A percentile compares a stretch with the other conserved stretches of the same genome.
Conservation (phyloP, 1,140 invertebrate genomes). For the Eriosoma lanigerum region DNA sequence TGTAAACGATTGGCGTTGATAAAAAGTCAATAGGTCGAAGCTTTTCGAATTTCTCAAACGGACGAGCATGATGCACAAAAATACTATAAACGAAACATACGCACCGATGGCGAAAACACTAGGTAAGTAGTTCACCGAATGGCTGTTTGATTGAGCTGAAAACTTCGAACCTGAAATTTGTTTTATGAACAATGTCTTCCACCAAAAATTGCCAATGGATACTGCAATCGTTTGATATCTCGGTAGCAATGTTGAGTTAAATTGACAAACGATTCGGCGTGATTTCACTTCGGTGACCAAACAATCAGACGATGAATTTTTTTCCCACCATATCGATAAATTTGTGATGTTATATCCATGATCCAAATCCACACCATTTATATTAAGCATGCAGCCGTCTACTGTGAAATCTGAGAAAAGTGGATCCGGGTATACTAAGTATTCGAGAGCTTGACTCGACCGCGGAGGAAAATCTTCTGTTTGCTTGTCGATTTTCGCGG, state of each 20-base stretch:
- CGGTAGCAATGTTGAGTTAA: not conserved
- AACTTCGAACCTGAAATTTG: no score
- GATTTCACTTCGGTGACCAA: not conserved
- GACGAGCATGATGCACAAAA: not conserved
- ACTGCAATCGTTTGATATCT: not conserved
- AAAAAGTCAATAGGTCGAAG: not conserved
- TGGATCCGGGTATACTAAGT: not conserved
- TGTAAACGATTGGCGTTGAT: not conserved
- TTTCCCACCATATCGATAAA: not conserved
- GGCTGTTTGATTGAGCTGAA: no score
- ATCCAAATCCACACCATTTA: not conserved
- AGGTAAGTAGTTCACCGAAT: not conserved
- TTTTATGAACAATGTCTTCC: no score
- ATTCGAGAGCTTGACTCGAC: not conserved
- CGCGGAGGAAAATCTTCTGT: no score
- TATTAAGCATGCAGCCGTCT: not conserved
- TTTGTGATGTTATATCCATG: not conserved
- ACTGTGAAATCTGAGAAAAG: not conserved
- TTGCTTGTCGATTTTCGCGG: no score
- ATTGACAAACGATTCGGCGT: not conserved
- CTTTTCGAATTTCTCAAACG: not conserved
- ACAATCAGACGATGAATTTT: not conserved
- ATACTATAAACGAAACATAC: not conserved
- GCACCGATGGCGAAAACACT: not conserved
- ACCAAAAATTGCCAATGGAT: no score